These are phyloP conservation scores for Leptodactylus fallax DNA, from an alignment of 2,797 vertebrate species.

Conservation along the genomic window DNA sequence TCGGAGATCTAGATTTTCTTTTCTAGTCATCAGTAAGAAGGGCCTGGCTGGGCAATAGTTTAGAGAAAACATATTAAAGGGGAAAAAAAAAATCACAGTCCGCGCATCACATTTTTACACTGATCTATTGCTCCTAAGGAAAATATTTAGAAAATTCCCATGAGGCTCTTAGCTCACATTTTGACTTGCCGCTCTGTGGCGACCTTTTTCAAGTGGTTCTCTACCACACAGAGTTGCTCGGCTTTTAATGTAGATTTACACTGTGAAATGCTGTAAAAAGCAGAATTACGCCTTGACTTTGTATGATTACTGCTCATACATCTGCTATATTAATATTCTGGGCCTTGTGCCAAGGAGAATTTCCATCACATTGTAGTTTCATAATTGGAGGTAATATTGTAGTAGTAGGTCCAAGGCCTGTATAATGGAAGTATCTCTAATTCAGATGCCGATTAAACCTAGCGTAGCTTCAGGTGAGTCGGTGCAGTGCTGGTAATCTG, in stretches of 20 bases:
- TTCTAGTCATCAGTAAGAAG: no score
- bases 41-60: no score
- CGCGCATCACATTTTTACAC: no score
- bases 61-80: no score
- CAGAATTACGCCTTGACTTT: background rate
- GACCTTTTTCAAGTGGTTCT: background rate
- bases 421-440: background rate
- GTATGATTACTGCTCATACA: background rate
- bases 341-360: constrained; percentile 32
- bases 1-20: no score
- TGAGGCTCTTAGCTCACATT: background rate
- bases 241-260: background rate
- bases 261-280: background rate
- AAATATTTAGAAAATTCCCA: no score
- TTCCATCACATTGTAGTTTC: constrained; percentile 13
- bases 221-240: background rate
- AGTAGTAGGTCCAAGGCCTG: background rate
- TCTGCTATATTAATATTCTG: constrained; percentile 31
- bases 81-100: no score
- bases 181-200: background rate
- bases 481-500: background rate
- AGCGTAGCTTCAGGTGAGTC: background rate
- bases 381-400: constrained; percentile 1
- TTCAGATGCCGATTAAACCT: background rate
- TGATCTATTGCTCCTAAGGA: no score